Evolutionary conservation across 2,888 invertebrate genomes (phyloP).

Genomic region (Acleris literana): DNA sequence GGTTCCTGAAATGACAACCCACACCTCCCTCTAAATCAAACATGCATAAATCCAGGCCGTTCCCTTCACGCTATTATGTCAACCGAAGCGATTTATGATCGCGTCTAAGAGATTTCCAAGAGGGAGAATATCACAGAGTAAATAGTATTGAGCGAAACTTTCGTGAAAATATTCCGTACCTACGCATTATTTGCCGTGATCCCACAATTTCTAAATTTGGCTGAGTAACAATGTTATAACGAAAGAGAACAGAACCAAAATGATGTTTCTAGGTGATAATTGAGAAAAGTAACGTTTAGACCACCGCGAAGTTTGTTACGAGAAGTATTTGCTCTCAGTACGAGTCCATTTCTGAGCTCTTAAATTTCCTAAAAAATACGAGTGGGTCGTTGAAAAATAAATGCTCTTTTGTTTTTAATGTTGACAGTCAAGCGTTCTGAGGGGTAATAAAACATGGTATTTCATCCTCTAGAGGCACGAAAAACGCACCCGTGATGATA

Average conservation of each 20-base stretch:
- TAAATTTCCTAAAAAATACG: constrained; percentile 16
- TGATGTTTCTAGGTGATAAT: background rate
- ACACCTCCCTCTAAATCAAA: constrained; percentile 75
- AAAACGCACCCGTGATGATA: constrained; percentile 43
- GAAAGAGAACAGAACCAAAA: constrained; percentile 1
- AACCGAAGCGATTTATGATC: constrained; percentile 80
- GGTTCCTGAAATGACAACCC: constrained; percentile 62
- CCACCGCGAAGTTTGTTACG: background rate
- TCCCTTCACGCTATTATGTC: constrained; percentile 80
- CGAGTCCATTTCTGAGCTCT: too few relatives aligned
- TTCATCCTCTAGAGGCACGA: constrained; percentile 43
- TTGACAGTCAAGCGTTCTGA: constrained; percentile 21
- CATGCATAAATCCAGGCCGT: constrained; percentile 77
- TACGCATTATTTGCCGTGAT: constrained; percentile 27
- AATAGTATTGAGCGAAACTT: constrained; percentile 67
- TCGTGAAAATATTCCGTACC: constrained; percentile 29
- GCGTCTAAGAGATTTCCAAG: constrained; percentile 76
- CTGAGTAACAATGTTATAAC: constrained; percentile 12
- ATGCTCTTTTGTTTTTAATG: constrained; percentile 12
- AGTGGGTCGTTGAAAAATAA: constrained; percentile 46
- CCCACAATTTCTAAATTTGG: constrained; percentile 24
- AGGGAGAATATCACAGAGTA: constrained; percentile 67
- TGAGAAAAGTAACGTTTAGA: too few relatives aligned
- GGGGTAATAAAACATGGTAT: constrained; percentile 49
- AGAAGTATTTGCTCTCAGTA: background rate